Evolutionary conservation across 2,797 vertebrate species (phyloP).

Genomic region (Gambusia yucatana): DNA sequence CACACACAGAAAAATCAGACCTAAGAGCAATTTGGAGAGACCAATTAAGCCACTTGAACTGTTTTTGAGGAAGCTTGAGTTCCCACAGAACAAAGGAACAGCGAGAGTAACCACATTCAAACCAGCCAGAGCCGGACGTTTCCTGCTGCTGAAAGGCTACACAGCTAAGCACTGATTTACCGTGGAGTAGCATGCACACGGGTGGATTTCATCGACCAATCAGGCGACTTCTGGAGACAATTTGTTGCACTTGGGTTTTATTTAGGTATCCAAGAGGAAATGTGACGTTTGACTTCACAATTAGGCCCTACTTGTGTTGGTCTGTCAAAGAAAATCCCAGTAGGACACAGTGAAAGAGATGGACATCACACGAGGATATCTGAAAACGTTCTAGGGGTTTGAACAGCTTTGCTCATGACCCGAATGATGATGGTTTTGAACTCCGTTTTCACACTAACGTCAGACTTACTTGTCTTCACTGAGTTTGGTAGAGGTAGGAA

Average conservation of each 20-base stretch:
- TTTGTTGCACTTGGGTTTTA: background rate
- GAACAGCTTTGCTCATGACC: background rate
- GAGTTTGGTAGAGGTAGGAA: constrained; percentile 48
- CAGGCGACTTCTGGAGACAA: background rate
- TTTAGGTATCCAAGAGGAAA: background rate
- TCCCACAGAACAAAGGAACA: background rate
- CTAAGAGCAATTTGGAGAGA: background rate
- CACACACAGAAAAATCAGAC: background rate
- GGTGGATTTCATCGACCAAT: background rate
- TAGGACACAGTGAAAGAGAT: background rate
- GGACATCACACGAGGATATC: background rate
- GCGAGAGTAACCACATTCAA: background rate
- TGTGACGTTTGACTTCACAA: background rate
- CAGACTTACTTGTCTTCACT: constrained; percentile 79
- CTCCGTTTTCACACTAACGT: constrained; percentile 3
- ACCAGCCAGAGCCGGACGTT: background rate
- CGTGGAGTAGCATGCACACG: background rate
- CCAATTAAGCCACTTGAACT: background rate
- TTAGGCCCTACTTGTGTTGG: background rate
- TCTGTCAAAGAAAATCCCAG: background rate
- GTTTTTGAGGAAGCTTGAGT: background rate
- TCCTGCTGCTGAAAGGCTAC: background rate
- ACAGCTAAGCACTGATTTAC: too few species aligned
- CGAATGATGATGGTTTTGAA: background rate
- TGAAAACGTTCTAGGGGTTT: background rate